Percentiles rank a stretch among this genome's conserved stretches.
phyloP scores from a whole-genome alignment of 2,113 vertebrate species.

The Seriola quinqueradiata region DNA sequence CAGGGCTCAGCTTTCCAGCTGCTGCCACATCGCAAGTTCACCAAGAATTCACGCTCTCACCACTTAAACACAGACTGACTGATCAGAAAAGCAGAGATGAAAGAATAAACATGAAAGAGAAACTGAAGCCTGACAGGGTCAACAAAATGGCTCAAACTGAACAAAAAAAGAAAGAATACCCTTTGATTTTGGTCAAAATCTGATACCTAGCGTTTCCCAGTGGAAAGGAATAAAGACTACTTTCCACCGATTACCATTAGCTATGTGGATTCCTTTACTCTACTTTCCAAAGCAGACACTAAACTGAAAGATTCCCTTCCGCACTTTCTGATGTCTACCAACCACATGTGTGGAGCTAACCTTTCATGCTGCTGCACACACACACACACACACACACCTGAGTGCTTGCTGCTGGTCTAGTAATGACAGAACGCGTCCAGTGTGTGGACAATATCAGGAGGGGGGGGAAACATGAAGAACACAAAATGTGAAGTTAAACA shows the following conservation, averaged over 20 bases:
- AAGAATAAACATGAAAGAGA: constrained; percentile 3
- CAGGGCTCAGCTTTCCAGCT: constrained; percentile 10
- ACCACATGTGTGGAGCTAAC: constrained; percentile 30
- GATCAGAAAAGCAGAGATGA: background rate
- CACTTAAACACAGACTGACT: constrained; percentile 2
- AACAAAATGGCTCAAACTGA: constrained; percentile 1
- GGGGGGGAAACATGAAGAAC: background rate
- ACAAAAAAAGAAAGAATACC: background rate
- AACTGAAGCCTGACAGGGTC: background rate
- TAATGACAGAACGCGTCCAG: constrained; percentile 14
- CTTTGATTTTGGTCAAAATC: constrained; percentile 34
- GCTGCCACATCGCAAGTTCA: constrained; percentile 7
- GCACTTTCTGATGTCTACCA: background rate
- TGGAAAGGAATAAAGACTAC: constrained; percentile 1
- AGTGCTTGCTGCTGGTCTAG: background rate
- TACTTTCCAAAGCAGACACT: constrained; percentile 47
- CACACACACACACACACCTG: background rate
- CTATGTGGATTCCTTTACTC: constrained; percentile 21
- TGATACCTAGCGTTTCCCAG: background rate
- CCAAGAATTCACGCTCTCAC: constrained; percentile 2
- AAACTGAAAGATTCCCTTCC: constrained; percentile 18
- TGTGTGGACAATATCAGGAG: constrained; percentile 18
- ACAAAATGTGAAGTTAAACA: constrained; percentile 14
- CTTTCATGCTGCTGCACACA: constrained; percentile 22
- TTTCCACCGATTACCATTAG: constrained; percentile 24